Base-by-base conservation (phyloP, 1,140 invertebrate genomes). In the fruit fly (Drosophila melanogaster) region DNA sequence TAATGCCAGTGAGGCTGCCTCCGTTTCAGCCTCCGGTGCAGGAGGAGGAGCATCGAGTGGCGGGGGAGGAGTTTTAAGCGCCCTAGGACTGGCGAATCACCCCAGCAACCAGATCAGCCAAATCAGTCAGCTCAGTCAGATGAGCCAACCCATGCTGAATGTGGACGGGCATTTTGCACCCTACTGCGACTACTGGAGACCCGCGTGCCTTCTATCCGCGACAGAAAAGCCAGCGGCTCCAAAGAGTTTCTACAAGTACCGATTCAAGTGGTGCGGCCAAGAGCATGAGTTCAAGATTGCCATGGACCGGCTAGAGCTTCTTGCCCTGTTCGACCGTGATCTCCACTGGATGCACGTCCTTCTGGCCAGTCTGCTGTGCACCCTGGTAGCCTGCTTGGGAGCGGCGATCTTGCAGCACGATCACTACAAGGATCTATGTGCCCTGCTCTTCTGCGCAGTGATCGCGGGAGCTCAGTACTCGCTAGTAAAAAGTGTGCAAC, bases 401-500 rank as follows among this genome's bases (percentile, higher is more conserved):
- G 95, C 97, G 0, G 92, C 96, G 41, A 94, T 99, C 14, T 93
- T 99, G 1, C 95, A 96, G 79, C 93, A 95, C 37, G 95, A 96
- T 30, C 97, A 98, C 90, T 99, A 98, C 93, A 95, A 95, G 77
- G 98, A 99, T 92, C 94, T 99, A 38, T 96, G 95, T 78, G 96
- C 98, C 5, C 98, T 99, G 92, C 93, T 99, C 67, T 98, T 99
- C 92, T 99, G 98, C 93, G 97, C 99, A 79, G 97, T 99, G 22
- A 98, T 99, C 46, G 98, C 98, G 11, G 96, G 98, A 10, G 98
- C 98, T 92, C 98, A 99, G 92, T 99, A 99, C 92, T 99, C 98
- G 1, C 93, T 99, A 49, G 93, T 99, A 14, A 99, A 99, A 93
- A 99, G 98, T 92, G 99, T 99, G 4, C 99, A 99, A 90, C 99